These are phyloP conservation scores for Drosophila sordidula DNA, from an alignment of 2,888 invertebrate genomes.

Conservation along the genomic window DNA sequence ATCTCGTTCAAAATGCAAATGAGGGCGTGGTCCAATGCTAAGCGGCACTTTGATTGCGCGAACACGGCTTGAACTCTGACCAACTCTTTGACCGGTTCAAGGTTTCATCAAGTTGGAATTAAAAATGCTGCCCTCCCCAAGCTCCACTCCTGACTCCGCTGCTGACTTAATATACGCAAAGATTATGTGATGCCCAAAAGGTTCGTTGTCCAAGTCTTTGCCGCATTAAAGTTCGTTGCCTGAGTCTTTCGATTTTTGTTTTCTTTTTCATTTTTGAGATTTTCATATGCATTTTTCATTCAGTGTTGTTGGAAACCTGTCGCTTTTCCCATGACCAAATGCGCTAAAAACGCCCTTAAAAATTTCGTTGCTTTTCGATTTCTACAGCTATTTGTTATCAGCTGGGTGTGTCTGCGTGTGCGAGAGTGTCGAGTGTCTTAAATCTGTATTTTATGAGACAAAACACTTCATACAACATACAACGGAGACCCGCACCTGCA, in stretches of 20 bases:
- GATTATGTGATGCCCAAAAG: slow-evolving; percentile 5
- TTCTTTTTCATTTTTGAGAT: slow-evolving; percentile 7
- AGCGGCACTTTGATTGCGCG: background rate
- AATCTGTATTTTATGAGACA: slow-evolving; percentile 43
- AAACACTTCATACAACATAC: slow-evolving; percentile 21
- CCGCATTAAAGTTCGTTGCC: slow-evolving; percentile 34
- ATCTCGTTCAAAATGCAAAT: slow-evolving; percentile 37
- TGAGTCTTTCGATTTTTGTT: slow-evolving; percentile 36
- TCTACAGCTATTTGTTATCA: slow-evolving; percentile 27
- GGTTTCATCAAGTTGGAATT: slow-evolving; percentile 4
- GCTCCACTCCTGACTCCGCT: no score
- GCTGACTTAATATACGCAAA: no score
- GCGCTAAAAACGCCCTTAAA: slow-evolving; percentile 39
- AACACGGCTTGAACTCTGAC: slow-evolving; percentile 13
- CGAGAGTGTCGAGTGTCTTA: slow-evolving; percentile 43
- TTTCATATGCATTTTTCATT: slow-evolving; percentile 33
- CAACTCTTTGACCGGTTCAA: slow-evolving; percentile 10
- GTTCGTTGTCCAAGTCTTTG: slow-evolving; percentile 51
- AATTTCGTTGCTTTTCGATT: slow-evolving; percentile 45
- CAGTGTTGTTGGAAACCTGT: slow-evolving; percentile 8
- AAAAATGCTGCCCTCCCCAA: background rate
- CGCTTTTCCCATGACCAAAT: slow-evolving; percentile 53
- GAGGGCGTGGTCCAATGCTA: slow-evolving; percentile 31
- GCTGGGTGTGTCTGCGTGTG: slow-evolving; percentile 2
- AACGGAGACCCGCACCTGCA: slow-evolving; percentile 47